Percentiles rank a stretch among this genome's conserved stretches.
Evolutionary conservation across 2,888 invertebrate genomes (phyloP).

Genomic region (Watsonalla cultraria): DNA sequence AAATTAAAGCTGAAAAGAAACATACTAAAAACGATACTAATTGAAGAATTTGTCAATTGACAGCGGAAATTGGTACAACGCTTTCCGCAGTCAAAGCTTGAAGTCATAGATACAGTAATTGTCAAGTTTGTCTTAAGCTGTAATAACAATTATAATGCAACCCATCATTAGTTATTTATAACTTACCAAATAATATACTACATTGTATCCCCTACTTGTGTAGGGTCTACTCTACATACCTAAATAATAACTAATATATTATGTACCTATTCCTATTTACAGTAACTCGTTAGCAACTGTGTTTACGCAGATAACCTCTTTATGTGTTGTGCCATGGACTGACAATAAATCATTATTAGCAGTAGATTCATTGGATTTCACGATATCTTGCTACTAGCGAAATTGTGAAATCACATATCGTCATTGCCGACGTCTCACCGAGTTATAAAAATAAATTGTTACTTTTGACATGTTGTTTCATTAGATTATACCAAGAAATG

Average conservation of each 20-base stretch:
- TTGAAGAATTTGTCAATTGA: too few species aligned
- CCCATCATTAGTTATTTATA: too few species aligned
- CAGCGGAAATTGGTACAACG: too few species aligned
- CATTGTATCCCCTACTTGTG: too few species aligned
- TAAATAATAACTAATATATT: background rate
- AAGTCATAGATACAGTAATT: too few species aligned
- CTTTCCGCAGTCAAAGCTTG: too few species aligned
- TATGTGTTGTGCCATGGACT: slow-evolving; percentile 30
- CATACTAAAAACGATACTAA: too few species aligned
- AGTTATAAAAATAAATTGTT: slow-evolving; percentile 31
- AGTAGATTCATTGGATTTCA: slow-evolving; percentile 9
- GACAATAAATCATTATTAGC: slow-evolving; percentile 30
- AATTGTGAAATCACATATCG: slow-evolving; percentile 12
- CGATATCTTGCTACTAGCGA: slow-evolving; percentile 10
- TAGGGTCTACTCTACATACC: too few species aligned
- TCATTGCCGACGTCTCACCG: slow-evolving; percentile 16
- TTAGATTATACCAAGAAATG: slow-evolving; percentile 6
- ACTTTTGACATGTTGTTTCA: slow-evolving; percentile 27
- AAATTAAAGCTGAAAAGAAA: too few species aligned
- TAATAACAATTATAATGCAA: too few species aligned
- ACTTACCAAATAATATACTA: too few species aligned
- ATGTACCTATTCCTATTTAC: background rate
- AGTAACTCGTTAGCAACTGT: slow-evolving; percentile 4
- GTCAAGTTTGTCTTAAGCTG: too few species aligned
- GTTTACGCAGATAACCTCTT: slow-evolving; percentile 14